These are phyloP conservation scores for Drosophila meridiana DNA, from an alignment of 2,888 invertebrate genomes.

Conservation along the genomic window DNA sequence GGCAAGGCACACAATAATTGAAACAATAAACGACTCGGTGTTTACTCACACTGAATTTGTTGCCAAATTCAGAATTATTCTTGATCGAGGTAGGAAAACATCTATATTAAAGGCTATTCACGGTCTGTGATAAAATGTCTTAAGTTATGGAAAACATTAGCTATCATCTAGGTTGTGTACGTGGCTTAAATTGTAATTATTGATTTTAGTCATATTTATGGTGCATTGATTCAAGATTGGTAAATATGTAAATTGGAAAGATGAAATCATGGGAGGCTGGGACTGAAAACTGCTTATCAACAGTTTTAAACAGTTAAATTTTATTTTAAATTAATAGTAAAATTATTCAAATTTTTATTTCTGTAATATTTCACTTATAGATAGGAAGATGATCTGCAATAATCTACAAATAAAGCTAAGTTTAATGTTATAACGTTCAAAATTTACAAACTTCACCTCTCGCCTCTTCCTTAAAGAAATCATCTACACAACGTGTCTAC, in stretches of 20 bases:
- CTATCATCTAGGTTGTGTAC: not conserved
- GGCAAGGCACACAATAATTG: conserved; percentile 14
- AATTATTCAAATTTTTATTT: too few relatives aligned
- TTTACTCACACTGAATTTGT: not conserved
- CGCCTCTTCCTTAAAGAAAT: too few relatives aligned
- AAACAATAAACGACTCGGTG: conserved; percentile 7
- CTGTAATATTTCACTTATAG: too few relatives aligned
- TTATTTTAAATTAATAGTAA: too few relatives aligned
- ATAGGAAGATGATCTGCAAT: too few relatives aligned
- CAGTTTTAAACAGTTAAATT: too few relatives aligned
- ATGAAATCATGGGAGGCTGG: not conserved
- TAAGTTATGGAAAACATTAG: not conserved
- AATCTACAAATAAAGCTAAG: too few relatives aligned
- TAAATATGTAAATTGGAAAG: not conserved
- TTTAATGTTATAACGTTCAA: too few relatives aligned
- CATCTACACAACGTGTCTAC: too few relatives aligned
- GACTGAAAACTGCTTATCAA: too few relatives aligned
- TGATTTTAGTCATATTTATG: conserved; percentile 4
- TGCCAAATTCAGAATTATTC: not conserved
- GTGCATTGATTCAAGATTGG: not conserved
- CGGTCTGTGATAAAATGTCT: not conserved
- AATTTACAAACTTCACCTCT: too few relatives aligned
- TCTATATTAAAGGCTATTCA: not conserved
- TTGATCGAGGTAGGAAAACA: not conserved
- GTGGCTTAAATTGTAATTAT: not conserved